Base-by-base conservation (phyloP, 2,113 vertebrate species). In the Myiozetetes cayanensis region DNA sequence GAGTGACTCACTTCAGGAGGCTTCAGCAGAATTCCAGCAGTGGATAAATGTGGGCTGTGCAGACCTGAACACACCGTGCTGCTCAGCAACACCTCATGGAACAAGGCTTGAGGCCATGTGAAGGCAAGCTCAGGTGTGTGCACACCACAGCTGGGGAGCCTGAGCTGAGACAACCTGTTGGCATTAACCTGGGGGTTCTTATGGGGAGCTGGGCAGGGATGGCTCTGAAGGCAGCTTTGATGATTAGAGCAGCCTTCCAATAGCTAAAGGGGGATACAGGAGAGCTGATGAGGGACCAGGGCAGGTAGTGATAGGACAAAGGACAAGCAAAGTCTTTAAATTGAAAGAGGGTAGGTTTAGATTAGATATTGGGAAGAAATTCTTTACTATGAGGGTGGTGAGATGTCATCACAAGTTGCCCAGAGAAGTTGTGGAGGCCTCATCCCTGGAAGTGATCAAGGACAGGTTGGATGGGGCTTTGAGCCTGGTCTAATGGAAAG, bases 71-170 rank as follows among this genome's bases (percentile, higher is more conserved):
- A n/a, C 12, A 6, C 31, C 2, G 12, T 5, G 17, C 44, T 49
- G 3, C 31, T 21, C 62, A 30, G 44, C 50, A 35, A 3, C 20
- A 49, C 12, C 46, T 25, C 16, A 3, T 6, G 18, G n/a, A 37
- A 20, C 12, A 24, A 39, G 11, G 9, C n/a, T 13, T 15, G n/a
- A 12, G 25, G 37, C 43, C 5, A 1, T 1, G 11, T 0, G 2
- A 59, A 71, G 31, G 50, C 31, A 11, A 22, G 10, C 21, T 17
- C 22, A 11, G 28, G 20, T 11, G 12, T 1, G 5, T 7, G 18
- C 30, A 14, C 19, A 5, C 4, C 25, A 18, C 10, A n/a, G 41
- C 31, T 8, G 3, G 2, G 35, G 27, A 24, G 22, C 12, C 4
- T 12, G 52, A 43, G 44, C 41, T 19, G 35, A 21, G 19, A 43